Evolutionary conservation across 53 echinoderm and acorn worm species (phyloP).

Genomic region (Holothuria leucospilota): DNA sequence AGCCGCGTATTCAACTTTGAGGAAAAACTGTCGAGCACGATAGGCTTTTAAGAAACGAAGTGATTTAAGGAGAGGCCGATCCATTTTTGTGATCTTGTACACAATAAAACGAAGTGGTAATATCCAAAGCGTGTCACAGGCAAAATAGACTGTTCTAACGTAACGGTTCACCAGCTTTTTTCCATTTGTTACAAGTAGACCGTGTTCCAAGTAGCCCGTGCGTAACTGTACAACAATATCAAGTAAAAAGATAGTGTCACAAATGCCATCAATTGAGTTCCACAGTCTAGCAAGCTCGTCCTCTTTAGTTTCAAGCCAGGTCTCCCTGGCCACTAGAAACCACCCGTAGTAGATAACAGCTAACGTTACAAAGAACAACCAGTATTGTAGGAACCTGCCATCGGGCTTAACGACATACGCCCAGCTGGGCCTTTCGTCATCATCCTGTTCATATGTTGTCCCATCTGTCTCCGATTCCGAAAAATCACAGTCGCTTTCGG

Average conservation of each 20-base stretch:
- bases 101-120: slow-evolving; percentile 69
- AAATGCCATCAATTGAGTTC: slow-evolving; percentile 78
- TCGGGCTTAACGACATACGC: slow-evolving; percentile 77
- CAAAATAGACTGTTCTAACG: slow-evolving; percentile 61
- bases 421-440: slow-evolving; percentile 20
- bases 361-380: slow-evolving; percentile 76
- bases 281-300: slow-evolving; percentile 53
- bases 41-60: slow-evolving; percentile 81
- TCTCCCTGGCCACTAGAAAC: slow-evolving; percentile 86
- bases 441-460: slow-evolving; percentile 8
- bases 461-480: slow-evolving; percentile 1
- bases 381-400: slow-evolving; percentile 78
- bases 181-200: slow-evolving; percentile 71
- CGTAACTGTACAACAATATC: slow-evolving; percentile 87
- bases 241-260: slow-evolving; percentile 77
- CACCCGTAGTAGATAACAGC: slow-evolving; percentile 87
- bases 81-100: slow-evolving; percentile 1
- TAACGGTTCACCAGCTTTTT: slow-evolving; percentile 71
- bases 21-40: slow-evolving; percentile 62
- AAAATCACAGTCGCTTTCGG: slow-evolving; percentile 21
- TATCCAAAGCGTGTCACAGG: slow-evolving; percentile 69
- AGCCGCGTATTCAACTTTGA: slow-evolving; percentile 71
- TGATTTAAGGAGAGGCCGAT: slow-evolving; percentile 62
- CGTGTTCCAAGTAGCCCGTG: slow-evolving; percentile 84
- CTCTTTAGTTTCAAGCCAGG: slow-evolving; percentile 80